Base-by-base conservation (phyloP, 2,888 invertebrate species). In the Opisthograptis luteolata region DNA sequence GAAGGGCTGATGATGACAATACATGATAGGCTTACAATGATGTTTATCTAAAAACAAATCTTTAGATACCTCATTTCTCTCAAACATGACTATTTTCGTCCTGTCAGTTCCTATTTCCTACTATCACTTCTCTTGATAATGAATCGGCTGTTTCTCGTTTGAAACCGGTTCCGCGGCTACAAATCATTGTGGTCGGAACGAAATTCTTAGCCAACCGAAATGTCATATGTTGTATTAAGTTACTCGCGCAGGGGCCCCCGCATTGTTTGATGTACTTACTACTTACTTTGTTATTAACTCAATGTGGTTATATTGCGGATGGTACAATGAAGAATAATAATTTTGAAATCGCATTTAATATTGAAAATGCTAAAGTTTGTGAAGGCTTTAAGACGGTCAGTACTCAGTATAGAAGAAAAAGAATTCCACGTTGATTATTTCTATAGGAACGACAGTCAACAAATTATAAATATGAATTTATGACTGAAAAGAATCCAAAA, bases 171-270 rank as follows among this genome's bases (percentile, higher is more conserved):
- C 31, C 34, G 44, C 22, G 36, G 43, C 44, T 59, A 58, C 66
- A 62, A 63, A 66, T 72, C 66, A 68, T 60, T 58, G 57, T 46
- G 58, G 59, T 58, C 32, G 49, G 43, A 49, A 49, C 51, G 32
- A 32, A 58, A 61, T 62, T 62, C 64, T 62, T 64, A 55, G 55
- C 50, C 62, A 65, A 64, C 67, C 68, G 62, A 78, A 76, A 76
- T 76, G 72, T 78, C 73, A 68, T 61, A 62, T 66, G 63, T 58
- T 65, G 55, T 76, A 71, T 72, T 58, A 62, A 60, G 60, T 46
- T 76, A 30, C 51, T 19, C 12, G 65, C 48, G 66, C 62, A 55
- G 50, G 55, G 60, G 52, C 61, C 54, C 55, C 53, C 45, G 48
- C 64, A 69, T 76, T 72, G 70, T 74, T 68, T 53, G 39, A 54